Conservation (phyloP, 2,888 invertebrate species). For the Trissolcus japonicus region DNA sequence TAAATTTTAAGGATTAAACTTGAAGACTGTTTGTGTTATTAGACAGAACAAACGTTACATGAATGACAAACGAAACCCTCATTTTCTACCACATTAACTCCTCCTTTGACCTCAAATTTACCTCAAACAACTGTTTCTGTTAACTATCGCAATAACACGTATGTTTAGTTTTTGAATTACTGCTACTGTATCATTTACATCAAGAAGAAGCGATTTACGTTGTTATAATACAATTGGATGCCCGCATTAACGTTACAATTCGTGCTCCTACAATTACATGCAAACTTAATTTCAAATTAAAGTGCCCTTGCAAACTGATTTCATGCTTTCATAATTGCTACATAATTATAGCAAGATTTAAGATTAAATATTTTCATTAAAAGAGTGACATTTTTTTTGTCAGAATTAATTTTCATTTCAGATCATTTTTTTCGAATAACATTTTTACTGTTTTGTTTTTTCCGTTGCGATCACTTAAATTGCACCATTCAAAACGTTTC, state of each 20-base stretch:
- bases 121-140: conserved; percentile 38
- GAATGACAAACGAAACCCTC: conserved; percentile 56
- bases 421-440: neutral
- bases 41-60: conserved; percentile 40
- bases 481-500: too few species aligned
- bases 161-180: conserved; percentile 46
- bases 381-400: neutral
- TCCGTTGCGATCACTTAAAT: neutral
- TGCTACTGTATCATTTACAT: conserved; percentile 26
- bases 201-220: conserved; percentile 14
- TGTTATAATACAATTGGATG: conserved; percentile 9
- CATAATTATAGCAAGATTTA: conserved; percentile 3
- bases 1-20: conserved; percentile 49
- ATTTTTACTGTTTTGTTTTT: too few species aligned
- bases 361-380: neutral
- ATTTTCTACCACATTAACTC: conserved; percentile 53
- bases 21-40: conserved; percentile 48
- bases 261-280: neutral
- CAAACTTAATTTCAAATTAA: conserved; percentile 11
- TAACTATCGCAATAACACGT: conserved; percentile 46
- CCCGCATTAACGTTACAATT: conserved; percentile 1
- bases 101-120: conserved; percentile 47
- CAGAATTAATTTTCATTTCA: neutral
- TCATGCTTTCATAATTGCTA: neutral
- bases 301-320: conserved; percentile 3